phyloP scores from a whole-genome alignment of 1,140 invertebrate species.

The Conopomorpha cramerella region DNA sequence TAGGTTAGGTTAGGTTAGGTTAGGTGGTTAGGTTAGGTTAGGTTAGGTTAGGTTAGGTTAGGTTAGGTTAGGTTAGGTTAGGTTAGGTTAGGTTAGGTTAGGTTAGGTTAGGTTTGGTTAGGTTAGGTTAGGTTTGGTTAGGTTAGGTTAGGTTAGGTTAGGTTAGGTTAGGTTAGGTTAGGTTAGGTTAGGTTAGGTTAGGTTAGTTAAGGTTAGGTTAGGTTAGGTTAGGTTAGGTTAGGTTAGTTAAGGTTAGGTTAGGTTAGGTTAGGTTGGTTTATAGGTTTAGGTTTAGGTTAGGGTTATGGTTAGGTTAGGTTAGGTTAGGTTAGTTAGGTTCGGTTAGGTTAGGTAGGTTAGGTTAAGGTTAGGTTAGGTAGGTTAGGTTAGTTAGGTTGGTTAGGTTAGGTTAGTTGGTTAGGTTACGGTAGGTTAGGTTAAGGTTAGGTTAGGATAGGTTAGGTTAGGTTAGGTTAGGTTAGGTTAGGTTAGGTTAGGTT shows the following conservation, averaged over 20 bases:
- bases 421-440: conserved; percentile 3
- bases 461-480: conserved; percentile 17
- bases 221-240: conserved; percentile 12
- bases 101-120: conserved; percentile 4
- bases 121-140: conserved; percentile 2
- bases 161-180: conserved; percentile 17
- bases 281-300: no score
- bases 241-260: conserved; percentile 15
- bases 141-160: conserved; percentile 4
- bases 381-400: conserved; percentile 9
- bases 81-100: conserved; percentile 13
- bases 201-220: conserved; percentile 13
- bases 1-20: conserved; percentile 11
- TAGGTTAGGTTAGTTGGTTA: conserved; percentile 1
- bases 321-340: conserved; percentile 10
- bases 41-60: conserved; percentile 11
- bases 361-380: conserved; percentile 11
- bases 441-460: conserved; percentile 13
- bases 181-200: conserved; percentile 14
- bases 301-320: conserved; percentile 5
- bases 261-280: conserved; percentile 2
- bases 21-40: conserved; percentile 10
- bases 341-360: conserved; percentile 9
- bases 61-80: conserved; percentile 10
- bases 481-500: conserved; percentile 10